A percentile compares a stretch with the other conserved stretches of the same genome.
phyloP scores from a whole-genome alignment of 1,140 invertebrate species.

The Heliconius hewitsoni region DNA sequence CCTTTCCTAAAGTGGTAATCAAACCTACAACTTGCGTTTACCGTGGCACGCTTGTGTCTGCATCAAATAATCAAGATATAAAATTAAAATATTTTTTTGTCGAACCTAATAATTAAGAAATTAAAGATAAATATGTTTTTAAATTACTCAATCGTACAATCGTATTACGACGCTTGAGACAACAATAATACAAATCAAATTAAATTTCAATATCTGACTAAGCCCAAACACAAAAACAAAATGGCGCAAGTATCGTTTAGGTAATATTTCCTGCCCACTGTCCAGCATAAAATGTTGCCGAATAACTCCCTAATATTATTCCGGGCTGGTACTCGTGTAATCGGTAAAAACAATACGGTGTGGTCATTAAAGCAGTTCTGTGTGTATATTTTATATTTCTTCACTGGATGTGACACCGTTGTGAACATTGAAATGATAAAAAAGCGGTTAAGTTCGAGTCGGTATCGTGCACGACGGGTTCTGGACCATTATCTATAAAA shows the following conservation, averaged over 20 bases:
- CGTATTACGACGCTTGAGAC: too few species aligned
- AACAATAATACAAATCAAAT: not conserved
- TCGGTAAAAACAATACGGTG: constrained; percentile 70
- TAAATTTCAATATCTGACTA: not conserved
- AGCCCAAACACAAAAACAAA: not conserved
- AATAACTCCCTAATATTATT: constrained; percentile 64
- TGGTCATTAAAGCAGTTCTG: constrained; percentile 59
- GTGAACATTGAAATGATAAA: not conserved
- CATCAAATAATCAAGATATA: too few species aligned
- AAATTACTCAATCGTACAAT: not conserved
- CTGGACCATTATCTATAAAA: too few species aligned
- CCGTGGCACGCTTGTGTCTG: too few species aligned
- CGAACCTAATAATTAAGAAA: not conserved
- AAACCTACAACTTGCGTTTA: too few species aligned
- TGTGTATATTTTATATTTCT: constrained; percentile 9
- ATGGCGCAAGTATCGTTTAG: not conserved
- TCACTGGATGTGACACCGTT: constrained; percentile 25
- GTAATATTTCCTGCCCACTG: constrained; percentile 13
- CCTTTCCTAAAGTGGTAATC: too few species aligned
- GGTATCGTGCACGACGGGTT: too few species aligned
- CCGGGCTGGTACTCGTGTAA: constrained; percentile 70
- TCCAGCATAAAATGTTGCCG: constrained; percentile 32
- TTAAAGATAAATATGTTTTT: not conserved
- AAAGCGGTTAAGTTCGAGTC: too few species aligned
- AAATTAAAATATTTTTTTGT: too few species aligned